These are phyloP conservation scores for Mesoligia furuncula DNA, from an alignment of 2,888 invertebrate species.

Conservation along the genomic window DNA sequence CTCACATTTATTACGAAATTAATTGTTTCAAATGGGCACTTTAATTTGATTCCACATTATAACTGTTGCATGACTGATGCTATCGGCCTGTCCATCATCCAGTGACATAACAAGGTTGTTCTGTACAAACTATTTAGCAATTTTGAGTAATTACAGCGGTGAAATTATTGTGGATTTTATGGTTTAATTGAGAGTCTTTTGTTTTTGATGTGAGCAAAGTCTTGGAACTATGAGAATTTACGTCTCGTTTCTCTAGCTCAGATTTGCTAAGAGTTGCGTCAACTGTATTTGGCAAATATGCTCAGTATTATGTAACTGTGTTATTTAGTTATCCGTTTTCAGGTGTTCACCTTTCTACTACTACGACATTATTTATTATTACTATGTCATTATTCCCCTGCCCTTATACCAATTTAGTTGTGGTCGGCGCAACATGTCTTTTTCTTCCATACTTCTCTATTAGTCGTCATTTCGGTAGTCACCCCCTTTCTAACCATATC, in stretches of 20 bases:
- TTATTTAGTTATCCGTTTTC: background rate
- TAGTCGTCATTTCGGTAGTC: no score
- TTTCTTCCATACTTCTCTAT: no score
- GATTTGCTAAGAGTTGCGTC: constrained; percentile 26
- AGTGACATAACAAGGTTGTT: constrained; percentile 58
- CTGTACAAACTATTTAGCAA: constrained; percentile 51
- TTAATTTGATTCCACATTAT: constrained; percentile 54
- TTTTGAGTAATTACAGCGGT: constrained; percentile 51
- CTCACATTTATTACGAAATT: constrained; percentile 68
- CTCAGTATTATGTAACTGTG: background rate
- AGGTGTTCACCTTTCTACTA: background rate
- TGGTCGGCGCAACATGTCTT: no score
- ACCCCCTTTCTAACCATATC: no score
- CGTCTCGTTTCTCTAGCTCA: constrained; percentile 1
- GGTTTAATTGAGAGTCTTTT: constrained; percentile 53
- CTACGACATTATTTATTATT: no score
- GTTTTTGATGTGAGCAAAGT: constrained; percentile 36
- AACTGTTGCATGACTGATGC: constrained; percentile 62
- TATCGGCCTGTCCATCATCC: constrained; percentile 54
- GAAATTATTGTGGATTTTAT: constrained; percentile 54
- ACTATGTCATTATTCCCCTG: no score
- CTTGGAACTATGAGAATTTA: constrained; percentile 41
- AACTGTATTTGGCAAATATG: constrained; percentile 9
- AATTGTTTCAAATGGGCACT: constrained; percentile 64
- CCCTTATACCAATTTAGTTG: no score